A percentile compares a stretch with the other conserved stretches of the same genome.
phyloP scores from a whole-genome alignment of 2,113 vertebrate species.

The Ochotona curzoniae region DNA sequence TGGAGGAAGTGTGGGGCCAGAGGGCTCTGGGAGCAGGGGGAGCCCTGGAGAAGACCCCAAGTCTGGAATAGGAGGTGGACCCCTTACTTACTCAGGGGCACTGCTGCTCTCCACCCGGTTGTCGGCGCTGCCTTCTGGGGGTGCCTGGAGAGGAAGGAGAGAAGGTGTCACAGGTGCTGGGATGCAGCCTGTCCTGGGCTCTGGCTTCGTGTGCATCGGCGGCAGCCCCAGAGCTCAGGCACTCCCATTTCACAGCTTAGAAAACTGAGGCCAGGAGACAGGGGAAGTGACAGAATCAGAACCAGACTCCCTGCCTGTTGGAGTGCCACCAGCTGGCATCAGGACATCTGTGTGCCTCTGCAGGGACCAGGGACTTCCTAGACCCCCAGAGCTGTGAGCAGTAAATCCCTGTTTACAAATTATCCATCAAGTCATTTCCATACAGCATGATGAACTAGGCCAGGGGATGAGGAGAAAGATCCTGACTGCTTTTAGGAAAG shows the following conservation, averaged over 20 bases:
- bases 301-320: too few species aligned
- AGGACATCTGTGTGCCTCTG: too few species aligned
- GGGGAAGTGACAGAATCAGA: neutral
- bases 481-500: neutral
- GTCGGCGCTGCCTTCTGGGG: neutral
- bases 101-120: constrained; percentile 57
- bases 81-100: constrained; percentile 80
- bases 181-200: rapidly evolving
- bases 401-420: neutral
- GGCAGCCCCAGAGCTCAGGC: too few species aligned
- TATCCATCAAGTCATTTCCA: neutral
- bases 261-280: neutral
- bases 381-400: neutral
- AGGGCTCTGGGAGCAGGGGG: neutral
- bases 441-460: neutral
- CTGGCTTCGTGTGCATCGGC: neutral
- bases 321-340: too few species aligned
- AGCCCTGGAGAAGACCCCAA: neutral
- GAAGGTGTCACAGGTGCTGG: neutral
- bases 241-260: neutral
- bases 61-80: neutral
- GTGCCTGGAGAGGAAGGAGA: constrained; percentile 75
- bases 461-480: neutral
- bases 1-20: rapidly evolving
- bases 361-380: too few species aligned